Base-by-base conservation (phyloP, 2,888 invertebrate genomes). In the Mesorhabditis sp. region DNA sequence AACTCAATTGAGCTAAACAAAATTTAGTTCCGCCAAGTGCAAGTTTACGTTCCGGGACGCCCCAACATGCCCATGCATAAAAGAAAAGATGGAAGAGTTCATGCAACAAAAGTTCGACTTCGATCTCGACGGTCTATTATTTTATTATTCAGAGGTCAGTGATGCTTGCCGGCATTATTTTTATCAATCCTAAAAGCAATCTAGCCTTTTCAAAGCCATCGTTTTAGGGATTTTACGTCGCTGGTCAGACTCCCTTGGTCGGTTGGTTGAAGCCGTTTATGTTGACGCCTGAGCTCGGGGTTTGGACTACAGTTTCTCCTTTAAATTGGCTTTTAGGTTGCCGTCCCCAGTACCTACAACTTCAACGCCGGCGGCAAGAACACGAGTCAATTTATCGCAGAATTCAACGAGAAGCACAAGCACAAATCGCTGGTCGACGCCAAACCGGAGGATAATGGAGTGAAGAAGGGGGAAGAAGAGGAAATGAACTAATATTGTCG, bases 81-180 rank as follows among this genome's bases (percentile, higher is more conserved):
- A 73, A 4, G 82, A 82, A 69, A 80, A 72, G 67, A 84, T 86
- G 80, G 67, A 68, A 6, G 63, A 65, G 42, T 66, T 83, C 64
- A 76, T 84, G 78, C 62, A 67, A 7, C 43, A 67, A 64, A 64
- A 69, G 45, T 79, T 70, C 66, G 74, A 75, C 10, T 84, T 72
- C 69, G 78, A 87, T 66, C 86, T 94, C 68, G 96, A 96, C 87
- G 97, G 97, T 0, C 86, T 95, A 58, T 87, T 96, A 68, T 96
- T 97, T 87, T 97, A 92, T 87, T 94, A 96, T 87, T 92, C 91
- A 80, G 89, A 90, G 73, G 90, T 91, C 0, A 90, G 91, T n/a
- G 13, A 41, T 66, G 4, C 13, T 5, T 61, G 61, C 62, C 7
- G 28, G 28, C 28, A 28, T 28, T 28, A 28, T 28, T 28, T 28